Evolutionary conservation across 2,888 invertebrate genomes (phyloP).

Genomic region (Protophormia terraenovae): DNA sequence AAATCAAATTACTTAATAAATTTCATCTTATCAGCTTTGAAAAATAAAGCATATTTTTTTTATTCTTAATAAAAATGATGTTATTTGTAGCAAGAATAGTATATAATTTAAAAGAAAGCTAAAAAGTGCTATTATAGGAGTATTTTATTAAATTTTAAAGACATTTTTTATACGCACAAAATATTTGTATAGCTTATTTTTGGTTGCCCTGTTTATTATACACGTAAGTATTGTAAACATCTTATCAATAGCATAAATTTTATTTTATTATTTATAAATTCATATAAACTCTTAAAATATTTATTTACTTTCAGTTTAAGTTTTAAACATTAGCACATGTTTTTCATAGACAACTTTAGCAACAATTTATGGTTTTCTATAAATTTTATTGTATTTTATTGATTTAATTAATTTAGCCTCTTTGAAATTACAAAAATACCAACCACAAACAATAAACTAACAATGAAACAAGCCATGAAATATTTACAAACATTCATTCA

Average conservation of each 20-base stretch:
- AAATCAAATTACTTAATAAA: too few relatives aligned
- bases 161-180: too few relatives aligned
- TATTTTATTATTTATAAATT: not conserved
- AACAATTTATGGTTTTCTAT: slow-evolving; percentile 53
- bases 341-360: slow-evolving; percentile 12
- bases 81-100: too few relatives aligned
- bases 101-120: too few relatives aligned
- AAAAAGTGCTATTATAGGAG: too few relatives aligned
- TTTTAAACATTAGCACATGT: slow-evolving; percentile 20
- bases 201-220: too few relatives aligned
- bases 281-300: not conserved
- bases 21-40: too few relatives aligned
- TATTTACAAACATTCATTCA: not conserved
- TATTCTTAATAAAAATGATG: too few relatives aligned
- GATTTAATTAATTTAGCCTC: slow-evolving; percentile 53
- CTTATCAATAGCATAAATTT: not conserved
- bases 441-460: not conserved
- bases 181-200: too few relatives aligned
- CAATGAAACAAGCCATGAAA: not conserved
- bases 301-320: not conserved
- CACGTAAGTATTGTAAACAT: too few relatives aligned
- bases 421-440: not conserved
- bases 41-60: too few relatives aligned
- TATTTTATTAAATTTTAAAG: too few relatives aligned
- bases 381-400: slow-evolving; percentile 52